A percentile compares a stretch with the other conserved stretches of the same genome.
These are phyloP conservation scores for Acanthococcus lagerstroemiae DNA, from an alignment of 2,888 invertebrate genomes.

Conservation along the genomic window DNA sequence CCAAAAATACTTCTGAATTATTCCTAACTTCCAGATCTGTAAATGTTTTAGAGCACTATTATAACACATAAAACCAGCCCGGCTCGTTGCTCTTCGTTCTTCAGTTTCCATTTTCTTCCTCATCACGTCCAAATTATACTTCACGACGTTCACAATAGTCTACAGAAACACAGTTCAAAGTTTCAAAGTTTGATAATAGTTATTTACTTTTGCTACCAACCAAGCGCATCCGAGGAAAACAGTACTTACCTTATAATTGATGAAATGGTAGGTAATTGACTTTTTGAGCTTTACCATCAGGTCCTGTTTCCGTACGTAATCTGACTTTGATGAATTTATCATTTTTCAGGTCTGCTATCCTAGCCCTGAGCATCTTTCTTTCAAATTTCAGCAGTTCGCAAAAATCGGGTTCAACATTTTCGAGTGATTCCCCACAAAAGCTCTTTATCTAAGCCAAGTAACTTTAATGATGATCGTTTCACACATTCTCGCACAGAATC, in stretches of 20 bases:
- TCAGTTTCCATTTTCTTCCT: slow-evolving; percentile 90
- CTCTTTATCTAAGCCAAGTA: too few relatives aligned
- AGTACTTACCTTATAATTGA: slow-evolving; percentile 71
- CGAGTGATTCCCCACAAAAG: too few relatives aligned
- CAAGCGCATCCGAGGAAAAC: background rate
- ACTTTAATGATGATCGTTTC: too few relatives aligned
- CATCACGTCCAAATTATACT: slow-evolving; percentile 94
- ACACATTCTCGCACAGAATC: too few relatives aligned
- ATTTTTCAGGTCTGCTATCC: slow-evolving; percentile 73
- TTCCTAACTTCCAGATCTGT: slow-evolving; percentile 75
- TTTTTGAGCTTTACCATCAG: slow-evolving; percentile 88
- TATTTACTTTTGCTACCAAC: too few relatives aligned
- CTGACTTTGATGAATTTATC: slow-evolving; percentile 90
- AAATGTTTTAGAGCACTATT: slow-evolving; percentile 83
- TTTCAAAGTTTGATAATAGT: too few relatives aligned
- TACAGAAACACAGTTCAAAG: slow-evolving; percentile 37
- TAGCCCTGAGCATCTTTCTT: slow-evolving; percentile 79
- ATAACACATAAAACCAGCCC: slow-evolving; percentile 86
- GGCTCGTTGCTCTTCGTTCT: slow-evolving; percentile 85
- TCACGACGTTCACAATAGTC: slow-evolving; percentile 95
- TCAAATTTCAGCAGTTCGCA: slow-evolving; percentile 88
- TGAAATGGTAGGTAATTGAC: slow-evolving; percentile 97
- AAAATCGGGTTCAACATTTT: slow-evolving; percentile 66
- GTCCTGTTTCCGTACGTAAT: slow-evolving; percentile 87
- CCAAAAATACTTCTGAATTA: background rate